A percentile compares a stretch with the other conserved stretches of the same genome.
These are phyloP conservation scores for Agriotes lineatus DNA, from an alignment of 2,888 invertebrate species.

Conservation along the genomic window DNA sequence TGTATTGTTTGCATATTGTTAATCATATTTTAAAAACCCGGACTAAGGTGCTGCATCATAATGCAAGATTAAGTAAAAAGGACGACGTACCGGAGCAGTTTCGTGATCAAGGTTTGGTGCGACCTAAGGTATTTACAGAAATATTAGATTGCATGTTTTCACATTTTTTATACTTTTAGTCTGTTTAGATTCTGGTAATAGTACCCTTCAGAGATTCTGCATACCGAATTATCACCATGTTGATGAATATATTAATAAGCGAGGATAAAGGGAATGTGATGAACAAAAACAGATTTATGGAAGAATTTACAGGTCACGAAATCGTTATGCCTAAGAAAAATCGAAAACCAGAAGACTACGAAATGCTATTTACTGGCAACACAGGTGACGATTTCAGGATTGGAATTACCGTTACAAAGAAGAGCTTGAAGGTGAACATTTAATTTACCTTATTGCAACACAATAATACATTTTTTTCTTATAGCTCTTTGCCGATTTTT, in stretches of 20 bases:
- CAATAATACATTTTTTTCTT: background rate
- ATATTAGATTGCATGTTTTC: constrained; percentile 70
- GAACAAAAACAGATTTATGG: constrained; percentile 86
- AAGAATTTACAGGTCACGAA: constrained; percentile 86
- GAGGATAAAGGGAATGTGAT: constrained; percentile 82
- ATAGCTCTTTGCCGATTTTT: constrained; percentile 90
- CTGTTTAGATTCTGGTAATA: constrained; percentile 83
- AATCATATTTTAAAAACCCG: constrained; percentile 95
- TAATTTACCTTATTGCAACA: background rate
- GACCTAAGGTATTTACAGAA: constrained; percentile 79
- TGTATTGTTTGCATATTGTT: constrained; percentile 89
- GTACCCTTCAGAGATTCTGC: constrained; percentile 93
- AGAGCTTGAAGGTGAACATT: constrained; percentile 82
- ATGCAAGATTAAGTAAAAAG: constrained; percentile 70
- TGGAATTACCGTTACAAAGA: constrained; percentile 93
- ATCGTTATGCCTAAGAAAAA: constrained; percentile 82
- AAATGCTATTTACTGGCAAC: constrained; percentile 89
- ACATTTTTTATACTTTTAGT: background rate
- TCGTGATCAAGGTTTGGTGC: constrained; percentile 93
- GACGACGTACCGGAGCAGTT: constrained; percentile 80
- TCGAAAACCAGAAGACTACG: constrained; percentile 91
- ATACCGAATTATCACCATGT: constrained; percentile 79
- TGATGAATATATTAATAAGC: constrained; percentile 81
- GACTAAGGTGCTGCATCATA: constrained; percentile 79
- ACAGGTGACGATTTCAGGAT: constrained; percentile 95